phyloP scores from a whole-genome alignment of 2,888 invertebrate species.

The Cinara cedri region DNA sequence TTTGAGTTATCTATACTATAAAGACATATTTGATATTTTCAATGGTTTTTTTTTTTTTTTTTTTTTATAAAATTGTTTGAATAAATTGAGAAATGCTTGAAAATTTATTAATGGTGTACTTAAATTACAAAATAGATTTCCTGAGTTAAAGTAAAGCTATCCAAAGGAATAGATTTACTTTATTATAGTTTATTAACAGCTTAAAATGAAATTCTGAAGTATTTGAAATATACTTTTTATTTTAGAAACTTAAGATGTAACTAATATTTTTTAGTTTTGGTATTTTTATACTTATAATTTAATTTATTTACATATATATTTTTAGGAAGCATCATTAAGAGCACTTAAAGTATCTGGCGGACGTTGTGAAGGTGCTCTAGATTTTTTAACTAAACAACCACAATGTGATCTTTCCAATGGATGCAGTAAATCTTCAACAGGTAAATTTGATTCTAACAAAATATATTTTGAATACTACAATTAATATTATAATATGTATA shows the following conservation, averaged over 20 bases:
- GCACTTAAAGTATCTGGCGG: slow-evolving; percentile 75
- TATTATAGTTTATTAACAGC: too few relatives aligned
- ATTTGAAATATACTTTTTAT: too few relatives aligned
- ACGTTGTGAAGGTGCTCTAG: slow-evolving; percentile 72
- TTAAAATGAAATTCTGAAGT: too few relatives aligned
- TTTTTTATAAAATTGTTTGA: too few relatives aligned
- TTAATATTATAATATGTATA: neutral
- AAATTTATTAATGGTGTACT: too few relatives aligned
- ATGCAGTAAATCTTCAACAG: slow-evolving; percentile 66
- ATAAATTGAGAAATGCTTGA: too few relatives aligned
- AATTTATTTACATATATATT: slow-evolving; percentile 60
- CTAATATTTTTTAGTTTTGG: slow-evolving; percentile 8
- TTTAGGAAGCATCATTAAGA: slow-evolving; percentile 72
- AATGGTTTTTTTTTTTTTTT: too few relatives aligned
- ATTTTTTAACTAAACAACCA: slow-evolving; percentile 61
- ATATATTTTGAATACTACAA: neutral
- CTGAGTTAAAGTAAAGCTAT: neutral
- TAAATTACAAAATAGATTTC: neutral
- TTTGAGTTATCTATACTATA: too few relatives aligned
- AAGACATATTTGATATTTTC: too few relatives aligned
- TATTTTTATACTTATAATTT: slow-evolving; percentile 24
- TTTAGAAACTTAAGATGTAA: too few relatives aligned
- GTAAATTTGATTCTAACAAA: slow-evolving; percentile 48
- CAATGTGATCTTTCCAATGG: slow-evolving; percentile 64
- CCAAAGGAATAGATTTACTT: too few relatives aligned